Conservation (phyloP, 2,113 vertebrate species). For the Echinops telfairi region DNA sequence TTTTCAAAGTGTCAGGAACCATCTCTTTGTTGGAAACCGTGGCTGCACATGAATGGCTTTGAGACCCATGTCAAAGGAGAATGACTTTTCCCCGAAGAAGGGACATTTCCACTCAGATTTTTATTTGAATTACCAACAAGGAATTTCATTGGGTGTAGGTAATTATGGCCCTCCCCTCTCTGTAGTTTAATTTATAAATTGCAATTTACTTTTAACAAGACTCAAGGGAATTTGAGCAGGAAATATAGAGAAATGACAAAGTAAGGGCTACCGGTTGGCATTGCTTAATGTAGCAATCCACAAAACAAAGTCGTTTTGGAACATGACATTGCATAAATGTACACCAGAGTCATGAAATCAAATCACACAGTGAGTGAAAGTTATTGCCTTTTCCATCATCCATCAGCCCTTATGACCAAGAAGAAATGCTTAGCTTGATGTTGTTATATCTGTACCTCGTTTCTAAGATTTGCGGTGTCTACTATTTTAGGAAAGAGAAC, state of each 20-base stretch:
- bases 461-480: neutral
- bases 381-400: neutral
- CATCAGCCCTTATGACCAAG: neutral
- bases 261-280: neutral
- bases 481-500: conserved; percentile 16
- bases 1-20: neutral
- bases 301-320: conserved; percentile 5
- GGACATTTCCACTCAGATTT: neutral
- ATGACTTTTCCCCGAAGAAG: neutral
- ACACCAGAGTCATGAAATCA: neutral
- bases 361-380: neutral
- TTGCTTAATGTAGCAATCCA: neutral
- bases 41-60: neutral
- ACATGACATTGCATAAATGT: neutral
- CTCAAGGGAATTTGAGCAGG: neutral
- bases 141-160: neutral
- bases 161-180: conserved; percentile 15
- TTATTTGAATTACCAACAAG: conserved; percentile 42
- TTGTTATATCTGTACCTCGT: neutral
- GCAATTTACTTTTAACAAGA: conserved; percentile 3
- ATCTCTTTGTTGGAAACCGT: conserved; percentile 8
- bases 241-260: conserved; percentile 20
- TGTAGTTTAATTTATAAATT: conserved; percentile 32
- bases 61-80: neutral
- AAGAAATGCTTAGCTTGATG: neutral